Evolutionary conservation across 1,140 invertebrate species (phyloP).

Genomic region (Panulirus ornatus): DNA sequence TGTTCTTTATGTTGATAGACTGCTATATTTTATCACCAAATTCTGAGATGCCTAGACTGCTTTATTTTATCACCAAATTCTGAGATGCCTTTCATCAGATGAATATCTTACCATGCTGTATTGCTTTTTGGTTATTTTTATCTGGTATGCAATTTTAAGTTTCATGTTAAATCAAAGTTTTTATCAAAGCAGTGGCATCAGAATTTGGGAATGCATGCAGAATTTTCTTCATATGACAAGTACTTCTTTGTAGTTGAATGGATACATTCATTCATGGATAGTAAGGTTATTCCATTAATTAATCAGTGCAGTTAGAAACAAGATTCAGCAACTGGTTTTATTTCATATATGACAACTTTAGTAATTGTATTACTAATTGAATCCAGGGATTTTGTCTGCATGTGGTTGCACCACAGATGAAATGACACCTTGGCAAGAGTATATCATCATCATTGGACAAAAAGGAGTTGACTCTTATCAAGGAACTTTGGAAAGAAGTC

Average conservation of each 20-base stretch:
- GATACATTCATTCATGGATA: neutral
- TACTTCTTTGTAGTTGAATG: neutral
- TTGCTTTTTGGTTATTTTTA: neutral
- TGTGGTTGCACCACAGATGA: too few relatives aligned
- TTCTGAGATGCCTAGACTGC: too few relatives aligned
- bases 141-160: neutral
- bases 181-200: neutral
- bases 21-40: neutral
- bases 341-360: too few relatives aligned
- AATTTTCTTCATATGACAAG: neutral
- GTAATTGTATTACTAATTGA: too few relatives aligned
- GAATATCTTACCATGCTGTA: neutral
- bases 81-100: neutral
- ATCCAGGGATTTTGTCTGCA: too few relatives aligned
- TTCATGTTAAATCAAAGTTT: too few relatives aligned
- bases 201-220: neutral
- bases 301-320: neutral
- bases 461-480: too few relatives aligned
- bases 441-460: too few relatives aligned
- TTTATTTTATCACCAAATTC: neutral
- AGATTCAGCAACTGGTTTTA: slow-evolving; percentile 10
- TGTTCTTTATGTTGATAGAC: neutral
- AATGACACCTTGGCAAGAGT: too few relatives aligned
- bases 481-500: too few relatives aligned
- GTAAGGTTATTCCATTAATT: neutral